Evolutionary conservation across 2,113 vertebrate genomes (phyloP), one percentile per base, ranked within the genome.

Genomic region (Takifugu flavidus): DNA sequence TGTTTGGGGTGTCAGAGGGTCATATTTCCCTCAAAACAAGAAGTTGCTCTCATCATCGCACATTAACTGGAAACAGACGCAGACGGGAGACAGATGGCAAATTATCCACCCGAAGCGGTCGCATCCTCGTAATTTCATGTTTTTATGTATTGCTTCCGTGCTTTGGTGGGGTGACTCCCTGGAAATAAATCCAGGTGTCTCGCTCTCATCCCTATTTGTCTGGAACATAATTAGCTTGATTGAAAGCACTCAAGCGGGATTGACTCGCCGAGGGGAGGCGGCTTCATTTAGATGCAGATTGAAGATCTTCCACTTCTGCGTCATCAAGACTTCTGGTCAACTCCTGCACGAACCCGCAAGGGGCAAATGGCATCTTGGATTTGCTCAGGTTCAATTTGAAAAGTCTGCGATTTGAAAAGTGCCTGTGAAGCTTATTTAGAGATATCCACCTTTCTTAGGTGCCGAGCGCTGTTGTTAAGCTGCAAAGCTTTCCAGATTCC

Each of bases 161-260:
- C 56, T 57, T 75, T 75, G 59, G 54, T 44, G 11, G 60, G 56
- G 70, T 73, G 59, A 51, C 53, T 52, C 43, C 27, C 50, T 49
- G 59, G 45, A 59, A 59, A 81, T 44, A 58, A 74, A 74, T 63
- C 70, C 67, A 68, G 49, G 47, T 72, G 63, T 77, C 59, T 63
- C 60, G 25, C 52, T 53, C 34, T 71, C 49, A 5, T 74, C 49
- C 65, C 42, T 61, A 59, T 83, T 62, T 65, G 49, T 56, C 53
- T 39, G 47, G 47, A 56, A 77, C 64, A 57, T 71, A 79, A 86
- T 84, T 73, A 86, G 49, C 31, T 31, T 76, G 75, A 87, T 78
- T 80, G 79, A 71, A 83, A 49, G 58, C 66, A 10, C 44, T 80
- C 72, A 72, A 83, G 70, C 69, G 78, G 20, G 75, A 68, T 5